Evolutionary conservation across 1,140 invertebrate genomes (phyloP).

Genomic region (Myzus persicae): DNA sequence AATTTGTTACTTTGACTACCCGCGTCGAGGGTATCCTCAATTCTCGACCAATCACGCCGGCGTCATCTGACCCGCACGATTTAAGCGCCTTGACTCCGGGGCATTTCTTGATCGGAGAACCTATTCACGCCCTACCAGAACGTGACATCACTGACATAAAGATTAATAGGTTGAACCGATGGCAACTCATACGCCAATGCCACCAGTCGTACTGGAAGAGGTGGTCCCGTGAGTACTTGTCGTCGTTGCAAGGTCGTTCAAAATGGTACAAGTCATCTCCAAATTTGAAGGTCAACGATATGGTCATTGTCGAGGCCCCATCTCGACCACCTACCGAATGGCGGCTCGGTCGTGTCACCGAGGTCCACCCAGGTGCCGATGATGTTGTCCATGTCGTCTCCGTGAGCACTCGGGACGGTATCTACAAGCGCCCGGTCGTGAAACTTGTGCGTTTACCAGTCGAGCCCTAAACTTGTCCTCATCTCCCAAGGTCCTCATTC

Average conservation of each 20-base stretch:
- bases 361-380: background rate
- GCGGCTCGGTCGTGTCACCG: background rate
- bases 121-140: no score
- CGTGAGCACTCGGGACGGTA: no score
- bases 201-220: constrained; percentile 40
- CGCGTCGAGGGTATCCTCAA: constrained; percentile 64
- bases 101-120: constrained; percentile 64
- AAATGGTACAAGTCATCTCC: constrained; percentile 35
- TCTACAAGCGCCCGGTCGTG: no score
- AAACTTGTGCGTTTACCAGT: background rate
- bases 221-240: no score
- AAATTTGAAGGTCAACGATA: background rate
- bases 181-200: background rate
- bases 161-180: background rate
- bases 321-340: background rate
- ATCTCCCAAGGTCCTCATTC: no score
- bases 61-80: constrained; percentile 59
- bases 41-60: constrained; percentile 63
- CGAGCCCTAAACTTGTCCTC: no score
- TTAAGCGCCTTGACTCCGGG: constrained; percentile 62
- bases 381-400: background rate
- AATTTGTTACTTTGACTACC: constrained; percentile 62
- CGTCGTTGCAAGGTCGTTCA: background rate
- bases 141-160: background rate
- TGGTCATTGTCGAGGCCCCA: background rate